Base-by-base conservation (phyloP, 2,888 invertebrate genomes). In the Netelia melanura region DNA sequence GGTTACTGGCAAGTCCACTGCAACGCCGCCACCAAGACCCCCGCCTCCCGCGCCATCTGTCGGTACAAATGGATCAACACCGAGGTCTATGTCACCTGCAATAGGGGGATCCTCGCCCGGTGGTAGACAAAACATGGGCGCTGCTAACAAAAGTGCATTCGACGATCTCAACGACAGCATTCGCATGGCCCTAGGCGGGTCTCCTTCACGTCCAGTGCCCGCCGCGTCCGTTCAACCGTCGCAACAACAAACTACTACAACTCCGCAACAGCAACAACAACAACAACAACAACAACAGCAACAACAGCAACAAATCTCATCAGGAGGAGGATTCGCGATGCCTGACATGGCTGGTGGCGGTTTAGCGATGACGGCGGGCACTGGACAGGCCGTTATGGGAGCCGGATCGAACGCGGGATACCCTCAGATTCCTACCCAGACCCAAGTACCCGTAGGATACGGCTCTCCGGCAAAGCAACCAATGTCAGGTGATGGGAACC, bases 81-180 rank as follows among this genome's bases (percentile, higher is more conserved):
- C 93, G 85, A 90, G 91, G 85, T 89, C 91, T 61, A 86, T 89
- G 92, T 95, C 90, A 89, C 95, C 92, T 88, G 92, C 91, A 88
- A 92, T 91, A 90, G 93, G 89, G 91, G 94, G 92, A 92, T 92
- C 92, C 88, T 91, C 89, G 89, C 90, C 90, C 85, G 90, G 90
- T 84, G 95, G 95, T 71, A 95, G 94, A 23, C 95, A 95, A 70
- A 65, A 95, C 95, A 68, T 95, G 94, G 80, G 94, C 95, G 93
- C 94, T 85, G 94, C 94, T 85, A 94, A 94, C 77, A 96, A 96
- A 90, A 96, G 96, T 88, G 96, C 96, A 52, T 95, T 96, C 92
- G 96, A 96, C 91, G 96, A 96, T 90, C 95, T 96, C 87, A 96
- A 96, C 91, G 96, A 96, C 91, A 96, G 95, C 80, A 96, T 96